Conservation (phyloP, 2,797 vertebrate genomes). For the Epinephelus malabaricus region DNA sequence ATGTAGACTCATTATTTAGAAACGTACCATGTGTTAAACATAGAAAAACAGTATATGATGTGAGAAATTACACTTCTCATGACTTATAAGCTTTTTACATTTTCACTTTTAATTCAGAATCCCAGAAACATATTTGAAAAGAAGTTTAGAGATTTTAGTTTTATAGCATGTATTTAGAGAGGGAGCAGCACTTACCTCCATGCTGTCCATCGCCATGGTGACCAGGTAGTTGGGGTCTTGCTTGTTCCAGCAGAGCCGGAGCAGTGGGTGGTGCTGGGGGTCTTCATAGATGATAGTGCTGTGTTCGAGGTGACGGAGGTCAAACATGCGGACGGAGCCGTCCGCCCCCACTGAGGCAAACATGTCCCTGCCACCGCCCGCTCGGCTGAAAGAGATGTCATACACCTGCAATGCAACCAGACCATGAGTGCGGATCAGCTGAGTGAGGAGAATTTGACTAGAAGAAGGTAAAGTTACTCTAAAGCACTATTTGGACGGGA, state of each 20-base stretch:
- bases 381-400: conserved; percentile 97
- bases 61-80: background rate
- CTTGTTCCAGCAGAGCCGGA: conserved; percentile 99
- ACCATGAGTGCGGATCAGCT: background rate
- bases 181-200: conserved; percentile 90
- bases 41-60: background rate
- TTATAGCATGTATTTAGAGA: background rate
- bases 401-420: conserved; percentile 89
- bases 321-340: conserved; percentile 97
- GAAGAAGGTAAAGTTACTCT: background rate
- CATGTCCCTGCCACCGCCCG: conserved; percentile 97
- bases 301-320: conserved; percentile 96
- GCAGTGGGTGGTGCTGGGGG: conserved; percentile 96
- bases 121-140: background rate
- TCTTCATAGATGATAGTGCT: conserved; percentile 99
- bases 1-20: background rate
- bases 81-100: background rate
- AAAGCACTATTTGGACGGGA: too few species aligned
- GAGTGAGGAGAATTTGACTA: background rate
- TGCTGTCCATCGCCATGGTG: conserved; percentile 99
- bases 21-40: background rate
- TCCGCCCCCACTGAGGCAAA: conserved; percentile 97
- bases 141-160: background rate
- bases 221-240: conserved; percentile 98
- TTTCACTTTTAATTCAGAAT: background rate